Conservation (phyloP, 2,888 invertebrate species). For the Taphrorychus bicolor region DNA sequence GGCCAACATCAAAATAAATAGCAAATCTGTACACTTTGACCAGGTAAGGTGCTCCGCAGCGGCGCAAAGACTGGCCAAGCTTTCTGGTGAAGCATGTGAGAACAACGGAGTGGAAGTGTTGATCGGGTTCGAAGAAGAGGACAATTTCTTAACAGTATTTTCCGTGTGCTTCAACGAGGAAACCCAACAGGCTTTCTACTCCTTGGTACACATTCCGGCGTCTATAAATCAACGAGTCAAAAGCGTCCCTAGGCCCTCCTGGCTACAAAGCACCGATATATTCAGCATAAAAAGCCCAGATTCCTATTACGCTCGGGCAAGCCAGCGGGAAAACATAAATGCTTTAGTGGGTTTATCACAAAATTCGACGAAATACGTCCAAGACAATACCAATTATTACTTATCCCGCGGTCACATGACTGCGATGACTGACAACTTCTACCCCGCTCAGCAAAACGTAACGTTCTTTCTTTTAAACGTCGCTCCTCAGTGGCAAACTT, state of each 20-base stretch:
- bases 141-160: constrained; percentile 60
- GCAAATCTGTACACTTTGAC: not conserved
- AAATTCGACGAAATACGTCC: constrained; percentile 59
- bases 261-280: not conserved
- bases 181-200: constrained; percentile 60
- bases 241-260: constrained; percentile 47
- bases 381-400: constrained; percentile 53
- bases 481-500: constrained; percentile 72
- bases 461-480: constrained; percentile 66
- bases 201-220: no score
- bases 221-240: constrained; percentile 50
- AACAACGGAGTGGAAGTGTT: constrained; percentile 32
- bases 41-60: not conserved
- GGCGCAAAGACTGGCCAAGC: not conserved
- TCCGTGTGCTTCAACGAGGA: constrained; percentile 64
- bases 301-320: constrained; percentile 49
- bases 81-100: not conserved
- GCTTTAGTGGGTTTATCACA: constrained; percentile 47
- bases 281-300: constrained; percentile 7
- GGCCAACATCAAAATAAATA: not conserved
- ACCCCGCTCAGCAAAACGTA: constrained; percentile 65
- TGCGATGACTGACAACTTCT: constrained; percentile 69
- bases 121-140: no score
- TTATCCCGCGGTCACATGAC: constrained; percentile 69
- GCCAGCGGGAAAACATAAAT: constrained; percentile 52